A percentile compares a stretch with the other conserved stretches of the same genome.
Evolutionary conservation across 2,888 invertebrate genomes (phyloP).

Genomic region (Creontiades dilutus): DNA sequence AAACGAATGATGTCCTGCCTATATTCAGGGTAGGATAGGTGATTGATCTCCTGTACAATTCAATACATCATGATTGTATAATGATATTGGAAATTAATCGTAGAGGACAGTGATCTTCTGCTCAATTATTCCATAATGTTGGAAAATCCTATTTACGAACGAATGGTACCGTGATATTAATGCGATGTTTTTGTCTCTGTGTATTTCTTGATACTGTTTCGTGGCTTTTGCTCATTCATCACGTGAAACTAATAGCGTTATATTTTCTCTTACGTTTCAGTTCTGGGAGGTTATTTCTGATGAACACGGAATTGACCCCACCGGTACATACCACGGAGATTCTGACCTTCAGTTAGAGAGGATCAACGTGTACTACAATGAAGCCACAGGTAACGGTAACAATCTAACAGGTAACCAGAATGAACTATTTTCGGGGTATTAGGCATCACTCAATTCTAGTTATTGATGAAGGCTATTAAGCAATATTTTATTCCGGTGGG

Average conservation of each 20-base stretch:
- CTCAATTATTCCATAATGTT: no score
- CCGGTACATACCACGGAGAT: constrained; percentile 86
- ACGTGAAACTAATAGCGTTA: background rate
- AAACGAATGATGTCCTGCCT: no score
- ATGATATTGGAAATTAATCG: no score
- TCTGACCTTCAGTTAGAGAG: constrained; percentile 87
- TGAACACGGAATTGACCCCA: constrained; percentile 88
- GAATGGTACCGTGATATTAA: no score
- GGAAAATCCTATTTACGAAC: no score
- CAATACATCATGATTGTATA: no score
- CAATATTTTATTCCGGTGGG: no score
- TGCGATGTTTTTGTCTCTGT: background rate
- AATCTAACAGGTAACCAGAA: constrained; percentile 30
- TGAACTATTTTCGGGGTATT: background rate
- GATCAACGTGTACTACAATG: constrained; percentile 87
- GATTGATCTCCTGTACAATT: no score
- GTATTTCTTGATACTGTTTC: background rate
- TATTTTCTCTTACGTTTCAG: constrained; percentile 78
- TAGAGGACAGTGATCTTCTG: no score
- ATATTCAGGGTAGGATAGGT: no score
- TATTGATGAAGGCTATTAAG: background rate
- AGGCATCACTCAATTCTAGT: background rate
- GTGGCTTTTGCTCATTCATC: background rate
- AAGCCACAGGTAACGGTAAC: constrained; percentile 79
- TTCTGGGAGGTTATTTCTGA: constrained; percentile 91